Conservation (phyloP, 2,113 vertebrate species). For the Herpetotheres cachinnans region DNA sequence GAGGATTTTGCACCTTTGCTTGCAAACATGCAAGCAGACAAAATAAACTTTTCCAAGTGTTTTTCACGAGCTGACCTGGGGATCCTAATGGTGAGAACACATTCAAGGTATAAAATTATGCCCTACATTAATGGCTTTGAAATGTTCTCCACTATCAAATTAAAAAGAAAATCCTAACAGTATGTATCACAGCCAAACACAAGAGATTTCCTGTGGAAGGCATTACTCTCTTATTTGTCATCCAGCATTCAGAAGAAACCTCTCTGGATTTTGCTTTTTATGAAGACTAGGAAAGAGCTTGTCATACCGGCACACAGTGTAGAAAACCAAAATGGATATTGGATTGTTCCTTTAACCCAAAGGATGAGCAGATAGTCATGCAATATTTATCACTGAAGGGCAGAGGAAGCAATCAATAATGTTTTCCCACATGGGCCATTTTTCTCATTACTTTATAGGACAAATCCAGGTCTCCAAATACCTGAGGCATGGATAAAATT, state of each 20-base stretch:
- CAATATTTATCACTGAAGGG: conserved; percentile 30
- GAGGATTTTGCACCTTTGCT: background rate
- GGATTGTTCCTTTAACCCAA: conserved; percentile 26
- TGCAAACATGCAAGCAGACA: background rate
- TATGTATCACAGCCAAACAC: background rate
- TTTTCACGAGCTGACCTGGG: background rate
- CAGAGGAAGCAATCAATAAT: conserved; percentile 12
- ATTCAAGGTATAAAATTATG: background rate
- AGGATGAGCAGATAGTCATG: background rate
- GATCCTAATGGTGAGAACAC: background rate
- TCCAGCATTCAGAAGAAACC: background rate
- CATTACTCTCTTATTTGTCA: background rate
- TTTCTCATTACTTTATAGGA: background rate
- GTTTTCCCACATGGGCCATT: background rate
- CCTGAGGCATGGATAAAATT: background rate
- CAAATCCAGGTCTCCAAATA: background rate
- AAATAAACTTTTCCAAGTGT: background rate
- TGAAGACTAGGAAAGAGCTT: background rate
- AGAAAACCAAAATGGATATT: background rate
- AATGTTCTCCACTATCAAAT: background rate
- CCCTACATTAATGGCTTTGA: background rate
- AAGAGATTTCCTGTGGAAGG: background rate
- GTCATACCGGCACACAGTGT: background rate
- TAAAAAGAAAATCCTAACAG: background rate
- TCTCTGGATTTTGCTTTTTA: background rate